Evolutionary conservation across 2,797 vertebrate genomes (phyloP).

Genomic region (Semaprochilodus insignis): DNA sequence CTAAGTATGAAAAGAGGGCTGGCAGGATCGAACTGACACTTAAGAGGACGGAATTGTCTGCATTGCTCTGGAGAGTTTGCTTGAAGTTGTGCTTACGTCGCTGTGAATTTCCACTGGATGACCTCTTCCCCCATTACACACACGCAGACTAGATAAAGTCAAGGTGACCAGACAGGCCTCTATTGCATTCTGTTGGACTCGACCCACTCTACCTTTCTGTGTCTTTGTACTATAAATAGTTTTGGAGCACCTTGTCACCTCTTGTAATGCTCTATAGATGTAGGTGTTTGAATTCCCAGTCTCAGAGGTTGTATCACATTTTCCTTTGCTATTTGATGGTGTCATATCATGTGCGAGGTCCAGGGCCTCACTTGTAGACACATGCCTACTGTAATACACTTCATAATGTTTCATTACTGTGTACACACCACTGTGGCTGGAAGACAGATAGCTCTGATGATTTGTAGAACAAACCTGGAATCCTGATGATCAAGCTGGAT

Average conservation of each 20-base stretch:
- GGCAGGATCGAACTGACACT: not conserved
- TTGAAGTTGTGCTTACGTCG: slow-evolving; percentile 12
- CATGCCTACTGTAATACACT: slow-evolving; percentile 42
- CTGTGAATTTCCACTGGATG: slow-evolving; percentile 9
- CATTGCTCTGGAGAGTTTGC: not conserved
- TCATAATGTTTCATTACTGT: slow-evolving; percentile 48
- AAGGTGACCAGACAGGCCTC: slow-evolving; percentile 15
- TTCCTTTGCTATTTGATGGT: slow-evolving; percentile 35
- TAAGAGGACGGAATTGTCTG: not conserved
- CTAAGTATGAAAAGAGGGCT: not conserved
- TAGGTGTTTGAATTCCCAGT: slow-evolving; percentile 14
- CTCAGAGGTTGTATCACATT: slow-evolving; percentile 5
- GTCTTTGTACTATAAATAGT: slow-evolving; percentile 9
- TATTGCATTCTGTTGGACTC: not conserved
- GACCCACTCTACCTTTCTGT: not conserved
- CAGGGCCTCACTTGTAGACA: slow-evolving; percentile 38
- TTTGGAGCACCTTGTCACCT: slow-evolving; percentile 11
- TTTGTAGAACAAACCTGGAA: slow-evolving; percentile 32
- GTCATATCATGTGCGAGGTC: slow-evolving; percentile 39
- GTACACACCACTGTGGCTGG: slow-evolving; percentile 4
- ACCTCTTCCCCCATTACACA: slow-evolving; percentile 8
- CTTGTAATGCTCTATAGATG: slow-evolving; percentile 11
- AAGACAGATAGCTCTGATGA: slow-evolving; percentile 34
- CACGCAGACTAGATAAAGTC: not conserved
- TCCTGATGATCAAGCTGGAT: slow-evolving; percentile 32